Conservation (phyloP, 2,888 invertebrate genomes). For the Drosophila lutescens region DNA sequence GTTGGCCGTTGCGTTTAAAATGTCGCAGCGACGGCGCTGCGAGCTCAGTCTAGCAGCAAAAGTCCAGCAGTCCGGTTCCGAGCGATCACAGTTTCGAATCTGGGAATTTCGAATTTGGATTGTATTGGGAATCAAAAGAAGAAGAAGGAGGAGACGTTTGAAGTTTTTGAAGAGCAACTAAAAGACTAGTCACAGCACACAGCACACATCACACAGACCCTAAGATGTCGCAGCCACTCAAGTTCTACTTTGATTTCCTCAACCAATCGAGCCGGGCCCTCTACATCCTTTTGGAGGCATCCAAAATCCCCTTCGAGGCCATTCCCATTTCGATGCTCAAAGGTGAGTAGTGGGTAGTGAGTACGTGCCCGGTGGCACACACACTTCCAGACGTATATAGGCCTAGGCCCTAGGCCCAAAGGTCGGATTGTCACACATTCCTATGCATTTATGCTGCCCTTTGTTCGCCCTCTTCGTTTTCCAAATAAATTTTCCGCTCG, state of each 20-base stretch:
- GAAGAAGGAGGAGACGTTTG: too few relatives aligned
- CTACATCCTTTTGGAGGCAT: constrained; percentile 88
- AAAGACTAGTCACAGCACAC: too few relatives aligned
- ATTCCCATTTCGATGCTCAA: constrained; percentile 87
- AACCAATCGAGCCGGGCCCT: constrained; percentile 92
- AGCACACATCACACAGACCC: too few relatives aligned
- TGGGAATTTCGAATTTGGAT: constrained; percentile 5
- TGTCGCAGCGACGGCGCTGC: constrained; percentile 54
- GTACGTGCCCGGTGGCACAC: constrained; percentile 53
- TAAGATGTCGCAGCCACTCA: constrained; percentile 85
- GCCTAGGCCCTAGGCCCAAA: constrained; percentile 28
- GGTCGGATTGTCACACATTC: constrained; percentile 38
- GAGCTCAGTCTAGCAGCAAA: constrained; percentile 67
- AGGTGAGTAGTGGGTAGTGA: constrained; percentile 86
- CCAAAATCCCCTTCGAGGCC: constrained; percentile 88
- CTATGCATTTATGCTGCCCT: constrained; percentile 49
- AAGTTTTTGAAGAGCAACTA: too few relatives aligned
- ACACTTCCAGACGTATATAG: too few relatives aligned
- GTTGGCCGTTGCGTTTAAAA: constrained; percentile 60
- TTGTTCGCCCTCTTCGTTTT: constrained; percentile 29
- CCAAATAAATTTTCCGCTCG: constrained; percentile 66
- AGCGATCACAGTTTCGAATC: constrained; percentile 11
- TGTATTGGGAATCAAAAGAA: background rate
- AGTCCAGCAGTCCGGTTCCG: constrained; percentile 38
- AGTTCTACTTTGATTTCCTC: constrained; percentile 90